Conservation (phyloP, 1,140 invertebrate species). For the Drosophila mojavensis region DNA sequence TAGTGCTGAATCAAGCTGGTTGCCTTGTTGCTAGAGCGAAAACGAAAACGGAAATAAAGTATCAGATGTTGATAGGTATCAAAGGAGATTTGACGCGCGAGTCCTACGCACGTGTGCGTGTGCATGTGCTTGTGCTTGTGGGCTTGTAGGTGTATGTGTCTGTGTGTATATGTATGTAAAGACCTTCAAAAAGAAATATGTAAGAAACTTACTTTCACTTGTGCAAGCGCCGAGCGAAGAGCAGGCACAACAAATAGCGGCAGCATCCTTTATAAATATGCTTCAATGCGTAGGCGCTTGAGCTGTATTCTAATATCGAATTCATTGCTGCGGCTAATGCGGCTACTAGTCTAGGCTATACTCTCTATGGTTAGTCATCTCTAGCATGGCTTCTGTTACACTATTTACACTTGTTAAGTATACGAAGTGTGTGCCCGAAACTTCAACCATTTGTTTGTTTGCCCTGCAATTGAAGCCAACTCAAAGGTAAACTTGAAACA, state of each 20-base stretch:
- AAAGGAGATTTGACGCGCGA: constrained; percentile 27
- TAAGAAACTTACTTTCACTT: constrained; percentile 75
- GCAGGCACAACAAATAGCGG: constrained; percentile 3
- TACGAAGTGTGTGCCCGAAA: constrained; percentile 5
- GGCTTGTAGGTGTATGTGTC: constrained; percentile 12
- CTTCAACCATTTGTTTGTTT: constrained; percentile 28
- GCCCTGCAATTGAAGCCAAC: constrained; percentile 28
- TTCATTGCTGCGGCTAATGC: constrained; percentile 27
- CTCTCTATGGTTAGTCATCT: not conserved
- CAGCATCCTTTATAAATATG: constrained; percentile 7
- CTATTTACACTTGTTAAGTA: constrained; percentile 54
- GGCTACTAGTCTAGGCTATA: constrained; percentile 18
- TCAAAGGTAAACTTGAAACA: constrained; percentile 31
- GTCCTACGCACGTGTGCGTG: constrained; percentile 15
- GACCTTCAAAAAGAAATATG: constrained; percentile 68
- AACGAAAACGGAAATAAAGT: constrained; percentile 67
- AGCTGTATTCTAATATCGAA: constrained; percentile 5
- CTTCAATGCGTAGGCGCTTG: constrained; percentile 19
- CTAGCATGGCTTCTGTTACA: constrained; percentile 53
- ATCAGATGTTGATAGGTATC: constrained; percentile 49
- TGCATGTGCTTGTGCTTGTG: constrained; percentile 8
- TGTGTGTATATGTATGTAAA: constrained; percentile 25
- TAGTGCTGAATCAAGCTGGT: not conserved
- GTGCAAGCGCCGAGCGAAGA: constrained; percentile 31
- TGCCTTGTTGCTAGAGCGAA: not conserved